Base-by-base conservation (phyloP, 1,140 invertebrate genomes). In the Pogonomyrmex barbatus region DNA sequence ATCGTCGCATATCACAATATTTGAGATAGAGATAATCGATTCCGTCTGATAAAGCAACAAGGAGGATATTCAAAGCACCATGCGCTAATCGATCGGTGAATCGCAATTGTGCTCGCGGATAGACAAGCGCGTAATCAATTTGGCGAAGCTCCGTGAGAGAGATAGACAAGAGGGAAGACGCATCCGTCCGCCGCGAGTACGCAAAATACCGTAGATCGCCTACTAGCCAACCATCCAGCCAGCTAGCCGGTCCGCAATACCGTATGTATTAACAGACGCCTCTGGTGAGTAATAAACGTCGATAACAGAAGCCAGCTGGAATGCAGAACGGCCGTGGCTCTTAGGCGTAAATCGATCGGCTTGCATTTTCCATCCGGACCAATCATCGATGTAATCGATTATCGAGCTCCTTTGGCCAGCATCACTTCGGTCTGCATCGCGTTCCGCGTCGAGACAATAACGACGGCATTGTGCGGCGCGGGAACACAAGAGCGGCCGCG, bases 331-430 rank as follows among this genome's bases (percentile, higher is more conserved):
- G 67, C 36, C 82, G 87, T 4, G 47, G 50, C 76, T 88, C 85
- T 89, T 88, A 86, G 73, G 78, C 83, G n/a, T 67, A 47, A 88
- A 89, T 89, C 88, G 82, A 88, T 86, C 65, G 62, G 45, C 75
- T 86, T 68, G 87, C 54, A 81, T 86, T 88, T 89, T 88, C 88
- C 54, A 58, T 56, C 50, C 14, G 73, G 79, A 73, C 76, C 88
- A 79, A 89, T 89, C 70, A 82, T 62, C 79, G 70, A 62, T 54
- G 62, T 86, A 82, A 87, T 73, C 76, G 75, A 47, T 81, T 68
- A 77, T 65, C 81, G 73, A 50, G 60, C 52, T 88, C 87, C 76
- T 77, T 82, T 89, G 50, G 9, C 4, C n/a, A 2, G 58, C 58
- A 36, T 33, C 45, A 33, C n/a, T n/a, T 24, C 33, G 45, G 24